Base-by-base conservation (phyloP, 35 echinoderm and acorn worm genomes). In the Eucidaris tribuloides region DNA sequence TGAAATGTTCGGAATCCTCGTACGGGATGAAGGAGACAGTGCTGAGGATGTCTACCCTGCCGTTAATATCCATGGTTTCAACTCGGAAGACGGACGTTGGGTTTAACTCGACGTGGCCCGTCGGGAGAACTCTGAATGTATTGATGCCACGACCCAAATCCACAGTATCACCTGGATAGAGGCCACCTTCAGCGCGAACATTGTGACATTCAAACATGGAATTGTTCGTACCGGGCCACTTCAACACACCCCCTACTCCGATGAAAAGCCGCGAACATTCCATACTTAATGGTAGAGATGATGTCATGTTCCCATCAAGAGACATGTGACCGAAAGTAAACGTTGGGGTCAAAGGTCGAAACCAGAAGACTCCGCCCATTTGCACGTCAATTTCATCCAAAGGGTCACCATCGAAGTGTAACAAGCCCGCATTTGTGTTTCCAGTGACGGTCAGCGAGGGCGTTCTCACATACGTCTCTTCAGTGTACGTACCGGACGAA, bases 121-220 rank as follows among this genome's bases (percentile, higher is more conserved):
- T 58, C 33, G 52, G 42, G 42, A 45, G 57, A 4, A 94, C 81
- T 27, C 38, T 58, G 58, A 94, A 94, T 0, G 33, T 40, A n/a
- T 50, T 57, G 63, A 80, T 68, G 4, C 91, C 91, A 27, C 23
- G 54, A 28, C 58, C 71, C 57, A 65, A 62, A 31, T 72, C 40
- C 28, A 94, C 83, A 31, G 23, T 13, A 29, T 46, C 78, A 43
- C 86, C 86, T 11, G 91, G 86, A 70, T 32, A 65, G 31, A 94
- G 84, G 17, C 35, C 19, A 30, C 91, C 91, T 44, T 94, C 64
- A 4, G 89, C 58, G 27, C n/a, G 46, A 25, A 71, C 62, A 25
- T 63, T 77, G 42, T 70, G 54, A 49, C 85, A 83, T 19, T 60
- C 49, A 31, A 94, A 62, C 1, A 83, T 23, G 0, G 86, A 89